Base-by-base conservation (phyloP, 2,888 invertebrate genomes). In the Caenorhabditis doughertyi region DNA sequence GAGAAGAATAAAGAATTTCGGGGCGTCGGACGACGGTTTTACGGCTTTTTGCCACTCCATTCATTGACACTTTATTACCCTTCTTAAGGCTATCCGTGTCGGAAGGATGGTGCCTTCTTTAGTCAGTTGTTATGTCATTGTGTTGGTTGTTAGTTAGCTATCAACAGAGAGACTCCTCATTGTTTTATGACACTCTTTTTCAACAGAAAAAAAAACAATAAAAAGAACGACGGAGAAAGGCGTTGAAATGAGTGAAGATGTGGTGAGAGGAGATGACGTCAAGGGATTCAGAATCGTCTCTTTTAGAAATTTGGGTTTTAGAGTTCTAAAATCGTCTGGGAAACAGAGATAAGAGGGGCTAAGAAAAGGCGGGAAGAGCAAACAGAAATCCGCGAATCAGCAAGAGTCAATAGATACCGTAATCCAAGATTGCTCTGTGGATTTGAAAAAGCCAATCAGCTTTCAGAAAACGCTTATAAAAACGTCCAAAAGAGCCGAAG, bases 61-160 rank as follows among this genome's bases (percentile, higher is more conserved):
- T 58, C 60, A 67, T 72, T 72, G 74, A 74, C 81, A 81, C 81
- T 81, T 81, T 81, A 81, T 81, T 81, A 81, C 81, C 76, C n/a
- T n/a, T n/a, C n/a, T n/a, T n/a, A n/a, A n/a, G n/a, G n/a, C n/a
- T n/a, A n/a, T n/a, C n/a, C n/a, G n/a, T n/a, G n/a, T n/a, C n/a
- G n/a, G n/a, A n/a, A n/a, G n/a, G n/a, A n/a, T n/a, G n/a, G n/a
- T 25, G 39, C 25, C 27, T 3, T 47, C 11, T 47, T 47, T 35
- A 5, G 44, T 47, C 44, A 47, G 44, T 47, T 58, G 29, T 58
- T 32, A 21, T 32, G 25, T 18, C 25, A 23, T 23, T 47, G 27
- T 29, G 1, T 21, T 18, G 18, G 35, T 47, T 58, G n/a, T n/a
- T n/a, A n/a, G 21, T 58, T 32, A 56, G 51, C 71, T 58, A 70